A percentile compares a stretch with the other conserved stretches of the same genome.
Conservation (phyloP, 2,797 vertebrate genomes). For the Tokudaia tokunoshimensis region DNA sequence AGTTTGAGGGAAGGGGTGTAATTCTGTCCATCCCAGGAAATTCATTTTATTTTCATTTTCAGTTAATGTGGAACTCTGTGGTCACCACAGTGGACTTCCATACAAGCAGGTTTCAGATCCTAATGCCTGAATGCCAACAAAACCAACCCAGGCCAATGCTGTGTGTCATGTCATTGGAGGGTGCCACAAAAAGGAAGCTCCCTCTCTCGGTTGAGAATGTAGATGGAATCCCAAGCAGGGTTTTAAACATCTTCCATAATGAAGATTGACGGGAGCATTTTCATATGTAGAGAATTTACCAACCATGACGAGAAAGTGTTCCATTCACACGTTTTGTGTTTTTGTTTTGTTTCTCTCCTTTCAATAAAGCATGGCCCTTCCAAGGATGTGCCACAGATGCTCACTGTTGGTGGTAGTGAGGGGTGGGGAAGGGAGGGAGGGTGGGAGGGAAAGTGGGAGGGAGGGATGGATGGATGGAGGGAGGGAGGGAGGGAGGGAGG, state of each 20-base stretch:
- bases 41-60: not conserved
- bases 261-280: not conserved
- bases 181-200: not conserved
- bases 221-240: not conserved
- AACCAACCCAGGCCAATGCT: not conserved
- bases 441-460: too few relatives aligned
- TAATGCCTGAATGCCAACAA: not conserved
- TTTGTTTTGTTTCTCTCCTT: not conserved
- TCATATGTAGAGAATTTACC: not conserved
- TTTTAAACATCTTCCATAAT: not conserved
- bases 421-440: not conserved
- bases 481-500: too few relatives aligned
- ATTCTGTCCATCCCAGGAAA: not conserved
- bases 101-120: not conserved
- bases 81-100: not conserved
- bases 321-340: not conserved
- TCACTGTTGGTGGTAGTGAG: too few relatives aligned
- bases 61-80: not conserved
- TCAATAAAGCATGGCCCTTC: not conserved
- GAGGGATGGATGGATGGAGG: too few relatives aligned
- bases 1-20: not conserved
- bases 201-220: not conserved
- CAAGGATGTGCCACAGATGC: not conserved
- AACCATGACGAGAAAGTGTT: not conserved
- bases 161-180: rapidly evolving